Conservation (phyloP, 2,113 vertebrate species). For the Gadus chalcogrammus region DNA sequence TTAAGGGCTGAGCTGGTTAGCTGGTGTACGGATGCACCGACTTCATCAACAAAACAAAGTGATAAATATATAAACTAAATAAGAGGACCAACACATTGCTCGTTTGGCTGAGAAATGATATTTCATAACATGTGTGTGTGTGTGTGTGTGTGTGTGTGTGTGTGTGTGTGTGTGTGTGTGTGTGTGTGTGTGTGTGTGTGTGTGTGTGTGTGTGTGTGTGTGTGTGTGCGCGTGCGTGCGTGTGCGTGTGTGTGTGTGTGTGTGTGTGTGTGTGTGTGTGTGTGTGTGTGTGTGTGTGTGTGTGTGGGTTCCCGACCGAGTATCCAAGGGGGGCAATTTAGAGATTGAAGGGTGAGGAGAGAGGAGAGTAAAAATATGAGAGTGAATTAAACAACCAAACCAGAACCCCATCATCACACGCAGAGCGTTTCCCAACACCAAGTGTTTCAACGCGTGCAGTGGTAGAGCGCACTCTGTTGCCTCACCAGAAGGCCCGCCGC, state of each 20-base stretch:
- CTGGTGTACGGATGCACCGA: too few species aligned
- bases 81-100: background rate
- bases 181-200: too few species aligned
- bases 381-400: slow-evolving; percentile 2
- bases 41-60: too few species aligned
- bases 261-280: too few species aligned
- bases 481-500: too few species aligned
- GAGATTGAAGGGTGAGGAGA: slow-evolving; percentile 1
- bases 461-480: background rate
- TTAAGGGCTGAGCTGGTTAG: too few species aligned
- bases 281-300: too few species aligned
- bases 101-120: background rate
- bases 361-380: background rate
- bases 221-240: too few species aligned
- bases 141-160: too few species aligned
- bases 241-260: too few species aligned
- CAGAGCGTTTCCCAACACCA: background rate
- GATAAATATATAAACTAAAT: background rate
- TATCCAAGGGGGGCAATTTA: background rate
- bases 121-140: background rate
- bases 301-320: too few species aligned
- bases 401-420: background rate
- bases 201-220: background rate
- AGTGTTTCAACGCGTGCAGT: background rate
- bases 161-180: too few species aligned